A percentile compares a stretch with the other conserved stretches of the same genome.
Conservation (phyloP, 2,797 vertebrate species). For the Myotis myotis region DNA sequence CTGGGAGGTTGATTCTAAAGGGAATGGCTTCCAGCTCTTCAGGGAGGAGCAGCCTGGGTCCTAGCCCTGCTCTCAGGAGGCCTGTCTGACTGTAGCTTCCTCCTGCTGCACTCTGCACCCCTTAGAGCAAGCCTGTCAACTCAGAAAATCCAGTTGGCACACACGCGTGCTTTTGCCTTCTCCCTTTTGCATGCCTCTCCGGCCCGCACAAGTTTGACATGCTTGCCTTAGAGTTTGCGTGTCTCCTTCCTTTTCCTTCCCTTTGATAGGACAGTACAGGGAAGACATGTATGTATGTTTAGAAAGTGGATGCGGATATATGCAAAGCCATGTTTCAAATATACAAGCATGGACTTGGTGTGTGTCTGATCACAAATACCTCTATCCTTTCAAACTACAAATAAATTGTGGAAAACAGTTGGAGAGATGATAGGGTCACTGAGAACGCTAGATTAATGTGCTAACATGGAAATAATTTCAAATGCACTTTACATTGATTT, state of each 20-base stretch:
- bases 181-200: no score
- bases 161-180: no score
- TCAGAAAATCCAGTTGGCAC: no score
- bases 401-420: background rate
- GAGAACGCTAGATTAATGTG: background rate
- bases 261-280: no score
- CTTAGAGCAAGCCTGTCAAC: no score
- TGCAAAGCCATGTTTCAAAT: background rate
- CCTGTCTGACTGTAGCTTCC: fast-evolving
- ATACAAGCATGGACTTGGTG: background rate
- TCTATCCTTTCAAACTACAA: background rate
- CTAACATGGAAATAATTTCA: background rate
- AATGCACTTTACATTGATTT: background rate
- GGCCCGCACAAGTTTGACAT: no score
- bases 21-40: background rate
- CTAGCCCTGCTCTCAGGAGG: background rate
- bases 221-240: no score
- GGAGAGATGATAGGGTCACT: background rate
- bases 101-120: background rate
- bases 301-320: background rate
- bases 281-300: fast-evolving
- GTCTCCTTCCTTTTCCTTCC: background rate
- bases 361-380: background rate
- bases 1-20: background rate
- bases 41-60: background rate